phyloP scores from a whole-genome alignment of 2,113 vertebrate species.

The Rhodinocichla rosea region DNA sequence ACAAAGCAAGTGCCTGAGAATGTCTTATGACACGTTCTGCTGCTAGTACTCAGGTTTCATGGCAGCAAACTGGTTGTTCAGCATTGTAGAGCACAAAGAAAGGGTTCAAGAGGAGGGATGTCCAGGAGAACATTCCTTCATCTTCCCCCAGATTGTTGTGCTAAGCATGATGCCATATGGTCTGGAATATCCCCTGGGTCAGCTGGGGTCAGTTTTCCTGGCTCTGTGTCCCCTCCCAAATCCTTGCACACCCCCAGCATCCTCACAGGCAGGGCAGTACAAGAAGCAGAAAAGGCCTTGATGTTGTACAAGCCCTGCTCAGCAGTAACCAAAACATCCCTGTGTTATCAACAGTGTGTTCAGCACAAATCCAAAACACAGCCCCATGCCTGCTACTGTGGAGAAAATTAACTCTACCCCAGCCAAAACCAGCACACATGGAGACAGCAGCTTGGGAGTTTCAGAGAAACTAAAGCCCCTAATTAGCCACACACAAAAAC shows the following conservation, averaged over 20 bases:
- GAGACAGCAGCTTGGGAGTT: neutral
- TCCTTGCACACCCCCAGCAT: neutral
- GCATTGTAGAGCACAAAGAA: neutral
- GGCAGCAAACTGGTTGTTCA: neutral
- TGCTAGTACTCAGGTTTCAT: neutral
- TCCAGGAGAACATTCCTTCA: neutral
- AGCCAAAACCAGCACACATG: neutral
- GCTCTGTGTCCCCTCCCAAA: neutral
- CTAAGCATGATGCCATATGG: neutral
- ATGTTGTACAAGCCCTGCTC: neutral
- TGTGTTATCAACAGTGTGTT: neutral
- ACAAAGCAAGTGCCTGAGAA: neutral
- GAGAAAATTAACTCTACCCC: neutral
- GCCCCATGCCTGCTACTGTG: neutral
- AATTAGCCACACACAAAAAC: neutral
- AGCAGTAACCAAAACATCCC: neutral
- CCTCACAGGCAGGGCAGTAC: neutral
- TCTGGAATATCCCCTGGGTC: neutral
- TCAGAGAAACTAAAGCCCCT: neutral
- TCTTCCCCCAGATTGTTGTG: neutral
- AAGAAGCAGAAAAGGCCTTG: neutral
- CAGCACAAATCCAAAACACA: neutral
- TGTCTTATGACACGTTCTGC: neutral
- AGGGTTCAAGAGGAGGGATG: neutral
- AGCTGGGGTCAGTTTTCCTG: neutral